These are phyloP conservation scores for Sander lucioperca DNA, from an alignment of 2,113 vertebrate genomes.

Conservation along the genomic window DNA sequence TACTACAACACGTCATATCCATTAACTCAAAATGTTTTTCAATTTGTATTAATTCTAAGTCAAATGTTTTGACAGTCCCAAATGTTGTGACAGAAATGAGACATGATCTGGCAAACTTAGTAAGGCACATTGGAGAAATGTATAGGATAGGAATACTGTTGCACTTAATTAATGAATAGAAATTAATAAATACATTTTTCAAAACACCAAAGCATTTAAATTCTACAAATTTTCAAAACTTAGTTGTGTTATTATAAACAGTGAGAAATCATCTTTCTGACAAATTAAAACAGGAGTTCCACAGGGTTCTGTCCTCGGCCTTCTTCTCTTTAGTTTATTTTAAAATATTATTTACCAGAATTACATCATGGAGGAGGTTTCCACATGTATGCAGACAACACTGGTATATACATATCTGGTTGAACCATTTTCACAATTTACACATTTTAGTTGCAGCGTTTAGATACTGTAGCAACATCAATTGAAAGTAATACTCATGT, in stretches of 20 bases:
- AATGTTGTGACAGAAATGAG: conserved; percentile 32
- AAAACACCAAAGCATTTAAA: not conserved
- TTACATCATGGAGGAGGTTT: not conserved
- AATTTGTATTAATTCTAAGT: conserved; percentile 31
- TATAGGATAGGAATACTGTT: not conserved
- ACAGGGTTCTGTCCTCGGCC: not conserved
- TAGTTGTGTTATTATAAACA: not conserved
- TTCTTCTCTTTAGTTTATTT: conserved; percentile 3
- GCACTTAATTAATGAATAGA: not conserved
- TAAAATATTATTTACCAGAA: not conserved
- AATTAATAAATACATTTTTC: not conserved
- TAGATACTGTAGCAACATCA: not conserved
- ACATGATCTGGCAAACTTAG: not conserved
- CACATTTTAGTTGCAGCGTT: too few species aligned
- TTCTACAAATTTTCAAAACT: not conserved
- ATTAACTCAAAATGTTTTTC: conserved; percentile 6
- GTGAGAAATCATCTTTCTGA: not conserved
- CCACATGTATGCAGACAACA: not conserved
- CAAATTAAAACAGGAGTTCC: conserved; percentile 1
- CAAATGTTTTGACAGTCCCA: conserved; percentile 15
- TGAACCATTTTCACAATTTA: not conserved
- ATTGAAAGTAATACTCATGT: not conserved
- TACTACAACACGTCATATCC: conserved; percentile 36
- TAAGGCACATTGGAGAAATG: not conserved
- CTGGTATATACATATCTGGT: not conserved